These are phyloP conservation scores for Sciaenops ocellatus DNA, from an alignment of 2,797 vertebrate genomes.

Conservation along the genomic window DNA sequence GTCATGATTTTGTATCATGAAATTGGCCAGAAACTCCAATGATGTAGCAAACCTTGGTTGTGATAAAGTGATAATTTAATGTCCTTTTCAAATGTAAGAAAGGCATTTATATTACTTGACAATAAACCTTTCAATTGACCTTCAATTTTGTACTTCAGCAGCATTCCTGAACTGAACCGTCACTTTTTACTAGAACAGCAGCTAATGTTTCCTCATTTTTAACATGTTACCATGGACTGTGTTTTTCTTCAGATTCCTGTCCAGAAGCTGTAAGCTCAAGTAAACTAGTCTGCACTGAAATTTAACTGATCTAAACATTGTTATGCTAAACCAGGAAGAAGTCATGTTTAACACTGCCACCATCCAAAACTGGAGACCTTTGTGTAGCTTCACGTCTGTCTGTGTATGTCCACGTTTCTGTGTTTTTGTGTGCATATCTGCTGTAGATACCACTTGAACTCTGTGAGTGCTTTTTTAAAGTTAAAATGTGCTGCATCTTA, in stretches of 20 bases:
- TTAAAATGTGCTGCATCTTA: constrained; percentile 18
- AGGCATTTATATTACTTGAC: background rate
- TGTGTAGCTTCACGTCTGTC: background rate
- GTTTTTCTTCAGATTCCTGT: background rate
- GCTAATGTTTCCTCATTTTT: background rate
- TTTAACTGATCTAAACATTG: background rate
- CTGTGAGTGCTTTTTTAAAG: background rate
- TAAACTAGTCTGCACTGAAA: background rate
- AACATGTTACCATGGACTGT: background rate
- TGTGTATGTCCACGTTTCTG: background rate
- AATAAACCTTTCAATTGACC: background rate
- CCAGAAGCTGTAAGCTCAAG: background rate
- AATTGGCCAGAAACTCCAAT: background rate
- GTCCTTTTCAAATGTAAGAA: background rate
- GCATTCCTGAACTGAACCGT: background rate
- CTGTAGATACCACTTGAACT: background rate
- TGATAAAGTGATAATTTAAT: background rate
- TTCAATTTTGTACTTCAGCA: background rate
- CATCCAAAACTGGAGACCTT: background rate
- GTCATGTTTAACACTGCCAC: background rate
- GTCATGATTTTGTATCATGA: background rate
- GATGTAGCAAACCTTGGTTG: background rate
- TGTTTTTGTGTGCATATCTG: background rate
- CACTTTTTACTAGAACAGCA: background rate
- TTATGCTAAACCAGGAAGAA: background rate